Evolutionary conservation across 2,113 vertebrate species (phyloP), one percentile per base, ranked within the genome.

Genomic region (Anoplopoma fimbria): DNA sequence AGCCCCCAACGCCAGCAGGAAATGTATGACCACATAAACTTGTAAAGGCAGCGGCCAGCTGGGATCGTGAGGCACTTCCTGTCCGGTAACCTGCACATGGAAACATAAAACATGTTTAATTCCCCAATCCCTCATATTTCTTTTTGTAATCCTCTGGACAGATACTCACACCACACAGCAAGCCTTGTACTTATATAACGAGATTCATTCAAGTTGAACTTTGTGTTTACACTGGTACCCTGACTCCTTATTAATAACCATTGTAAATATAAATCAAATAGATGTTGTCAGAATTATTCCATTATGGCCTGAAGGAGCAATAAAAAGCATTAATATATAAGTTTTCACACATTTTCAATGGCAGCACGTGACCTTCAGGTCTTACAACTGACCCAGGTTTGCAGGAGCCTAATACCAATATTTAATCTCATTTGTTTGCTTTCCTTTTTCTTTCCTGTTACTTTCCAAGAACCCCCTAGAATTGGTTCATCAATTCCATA

Each of bases 51-150:
- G 53, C n/a, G 96, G 87, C 58, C 94, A 93, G 13, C 42, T 60
- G 63, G 96, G 94, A 58, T 94, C 81, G 23, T 95, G 94, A 23
- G 95, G 95, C 76, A 95, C 81, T 92, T 98, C 97, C 64, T 96
- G 87, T 68, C 96, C 96, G 6, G 96, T 97, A 51, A 99, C 58
- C 97, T 99, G 88, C 21, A 71, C 19, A 33, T n/a, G 45, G 68
- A 84, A 84, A 89, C n/a, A 80, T 2, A 77, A 57, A 84, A 36
- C 47, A 81, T 5, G 53, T 45, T 87, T 17, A 77, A 63, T 63
- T 81, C 53, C 42, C 76, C 0, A 10, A 77, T 57, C 45, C 21
- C 27, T 31, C n/a, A 21, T 71, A n/a, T 65, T 40, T 71, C 9
- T 55, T n/a, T 21, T 34, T n/a, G 2, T 10, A 65, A 10, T 34